phyloP scores from a whole-genome alignment of 2,113 vertebrate species.

The human region DNA sequence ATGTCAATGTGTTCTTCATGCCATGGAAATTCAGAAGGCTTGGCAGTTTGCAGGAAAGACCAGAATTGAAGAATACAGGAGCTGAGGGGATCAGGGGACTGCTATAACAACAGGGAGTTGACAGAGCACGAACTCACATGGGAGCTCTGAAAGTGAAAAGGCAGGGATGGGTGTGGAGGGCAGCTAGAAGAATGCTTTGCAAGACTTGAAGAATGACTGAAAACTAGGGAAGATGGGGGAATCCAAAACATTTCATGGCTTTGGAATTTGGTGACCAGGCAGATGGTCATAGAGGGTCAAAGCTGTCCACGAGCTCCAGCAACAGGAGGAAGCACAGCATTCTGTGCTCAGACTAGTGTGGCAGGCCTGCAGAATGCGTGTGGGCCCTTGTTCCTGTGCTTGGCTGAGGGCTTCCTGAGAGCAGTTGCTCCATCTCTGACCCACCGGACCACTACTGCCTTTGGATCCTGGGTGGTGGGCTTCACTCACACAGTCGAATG shows the following conservation, averaged over 20 bases:
- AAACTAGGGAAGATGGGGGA: background rate
- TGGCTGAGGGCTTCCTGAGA: background rate
- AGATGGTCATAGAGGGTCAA: background rate
- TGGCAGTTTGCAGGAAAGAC: background rate
- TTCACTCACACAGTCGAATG: background rate
- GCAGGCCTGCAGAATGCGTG: accelerated
- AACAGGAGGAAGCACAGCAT: background rate
- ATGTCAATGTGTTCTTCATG: no score
- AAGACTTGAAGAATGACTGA: background rate
- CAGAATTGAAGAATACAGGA: background rate
- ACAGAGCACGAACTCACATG: background rate
- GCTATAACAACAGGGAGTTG: background rate
- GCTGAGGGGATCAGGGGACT: background rate
- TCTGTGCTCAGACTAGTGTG: background rate
- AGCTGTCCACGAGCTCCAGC: background rate
- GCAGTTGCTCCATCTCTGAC: background rate
- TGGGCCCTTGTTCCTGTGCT: background rate
- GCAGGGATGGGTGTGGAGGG: background rate
- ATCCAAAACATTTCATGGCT: background rate
- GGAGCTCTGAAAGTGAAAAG: background rate
- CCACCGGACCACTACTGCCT: background rate
- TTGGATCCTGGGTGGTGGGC: background rate
- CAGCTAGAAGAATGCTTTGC: background rate
- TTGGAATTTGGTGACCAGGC: background rate
- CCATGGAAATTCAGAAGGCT: background rate